phyloP scores from a whole-genome alignment of 2,113 vertebrate species.

The Aspidoscelis tigris region DNA sequence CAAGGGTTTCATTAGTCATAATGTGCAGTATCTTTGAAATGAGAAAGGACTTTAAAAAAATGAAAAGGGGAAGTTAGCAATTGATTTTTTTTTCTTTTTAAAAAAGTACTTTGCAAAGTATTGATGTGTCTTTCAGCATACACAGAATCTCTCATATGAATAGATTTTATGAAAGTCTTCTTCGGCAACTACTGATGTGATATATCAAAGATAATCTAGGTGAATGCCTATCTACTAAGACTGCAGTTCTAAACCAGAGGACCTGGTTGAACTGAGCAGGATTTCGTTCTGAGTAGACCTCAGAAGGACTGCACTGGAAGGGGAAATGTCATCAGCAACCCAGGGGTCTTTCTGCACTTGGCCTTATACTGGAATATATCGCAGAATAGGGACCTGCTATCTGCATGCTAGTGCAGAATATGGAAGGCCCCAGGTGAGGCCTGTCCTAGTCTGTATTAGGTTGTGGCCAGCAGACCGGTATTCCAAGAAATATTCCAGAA shows the following conservation, averaged over 20 bases:
- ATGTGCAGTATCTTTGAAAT: constrained; percentile 9
- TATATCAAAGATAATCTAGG: background rate
- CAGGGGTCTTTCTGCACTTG: too few relatives aligned
- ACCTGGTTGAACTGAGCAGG: background rate
- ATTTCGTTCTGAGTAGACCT: background rate
- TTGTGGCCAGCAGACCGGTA: too few relatives aligned
- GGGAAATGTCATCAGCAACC: too few relatives aligned
- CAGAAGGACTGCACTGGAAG: too few relatives aligned
- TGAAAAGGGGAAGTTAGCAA: background rate
- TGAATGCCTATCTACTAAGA: background rate
- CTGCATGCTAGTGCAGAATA: too few relatives aligned
- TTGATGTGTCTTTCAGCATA: constrained; percentile 3
- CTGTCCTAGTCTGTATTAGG: too few relatives aligned
- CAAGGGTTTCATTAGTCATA: constrained; percentile 32
- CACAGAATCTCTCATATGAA: background rate
- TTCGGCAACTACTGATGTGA: constrained; percentile 7
- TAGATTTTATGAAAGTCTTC: background rate
- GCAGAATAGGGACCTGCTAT: too few relatives aligned
- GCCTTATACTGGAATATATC: too few relatives aligned
- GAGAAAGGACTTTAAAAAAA: background rate
- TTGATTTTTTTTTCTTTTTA: background rate
- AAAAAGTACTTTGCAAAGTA: background rate
- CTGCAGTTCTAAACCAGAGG: background rate
- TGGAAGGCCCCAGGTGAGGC: too few relatives aligned
- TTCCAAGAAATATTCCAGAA: too few relatives aligned